Base-by-base conservation (phyloP, 2,113 vertebrate genomes). In the Neolamprologus hecqui region DNA sequence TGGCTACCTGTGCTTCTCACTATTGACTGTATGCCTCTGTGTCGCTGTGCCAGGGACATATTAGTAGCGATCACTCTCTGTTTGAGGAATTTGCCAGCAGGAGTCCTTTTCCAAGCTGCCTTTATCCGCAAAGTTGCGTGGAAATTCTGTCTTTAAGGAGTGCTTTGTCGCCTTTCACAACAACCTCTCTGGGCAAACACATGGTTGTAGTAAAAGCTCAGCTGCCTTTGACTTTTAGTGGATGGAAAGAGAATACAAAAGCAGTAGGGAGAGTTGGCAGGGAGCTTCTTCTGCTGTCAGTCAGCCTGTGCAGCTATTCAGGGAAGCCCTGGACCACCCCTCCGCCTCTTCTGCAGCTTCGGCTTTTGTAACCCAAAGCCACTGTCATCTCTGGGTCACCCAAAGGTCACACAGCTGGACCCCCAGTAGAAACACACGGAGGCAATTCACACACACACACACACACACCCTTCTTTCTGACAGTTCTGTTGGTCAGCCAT, bases 311-410 rank as follows among this genome's bases (percentile, higher is more conserved):
- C 35, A 57, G 92, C 91, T 92, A 93, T 95, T 95, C 94, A 94
- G 55, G 84, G 86, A 84, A 90, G 63, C 53, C 91, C 84, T 88
- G 60, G 60, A 68, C 84, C 84, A 83, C 82, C 54, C 33, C 60
- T 31, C 57, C 6, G 28, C 75, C 86, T 42, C 86, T 63, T 79
- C 68, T 63, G 35, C 42, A 70, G 63, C 77, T n/a, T 37, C 65
- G 42, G 88, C 82, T 92, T 93, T 89, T 93, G 92, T 90, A 94
- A 95, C 89, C 87, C 88, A 65, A 94, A 51, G 47, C 92, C 92
- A 94, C 92, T 94, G 91, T 92, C 92, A 92, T 92, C 87, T 88
- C 86, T 15, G 47, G 94, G 94, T 96, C 96, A 94, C 86, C 31
- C 83, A 47, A 9, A 49, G 96, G 95, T 94, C 94, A 93, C 87